Evolutionary conservation across 1,140 invertebrate species (phyloP).

Genomic region (Mylabris phalerata): DNA sequence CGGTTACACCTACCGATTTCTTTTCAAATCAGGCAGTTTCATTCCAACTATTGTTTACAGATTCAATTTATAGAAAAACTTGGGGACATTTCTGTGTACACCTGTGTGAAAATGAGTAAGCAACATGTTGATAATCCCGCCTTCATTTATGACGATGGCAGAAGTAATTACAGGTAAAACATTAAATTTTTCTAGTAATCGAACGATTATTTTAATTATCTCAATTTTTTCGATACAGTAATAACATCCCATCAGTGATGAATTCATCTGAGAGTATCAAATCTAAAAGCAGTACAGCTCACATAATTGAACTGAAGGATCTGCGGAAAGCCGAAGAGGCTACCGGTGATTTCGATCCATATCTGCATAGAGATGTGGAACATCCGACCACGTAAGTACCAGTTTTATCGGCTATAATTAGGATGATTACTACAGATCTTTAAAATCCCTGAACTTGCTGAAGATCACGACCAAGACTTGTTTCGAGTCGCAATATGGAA

Average conservation of each 20-base stretch:
- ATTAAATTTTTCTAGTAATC: too few species aligned
- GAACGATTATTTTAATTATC: too few species aligned
- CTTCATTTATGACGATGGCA: constrained; percentile 8
- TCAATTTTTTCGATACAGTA: background rate
- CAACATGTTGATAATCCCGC: constrained; percentile 3
- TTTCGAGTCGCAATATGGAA: too few species aligned
- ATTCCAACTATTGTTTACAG: too few species aligned
- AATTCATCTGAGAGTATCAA: constrained; percentile 21
- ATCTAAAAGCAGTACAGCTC: constrained; percentile 18
- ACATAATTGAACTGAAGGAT: constrained; percentile 25
- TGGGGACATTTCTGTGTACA: background rate
- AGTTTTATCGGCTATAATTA: background rate
- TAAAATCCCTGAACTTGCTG: too few species aligned
- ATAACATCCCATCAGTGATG: constrained; percentile 22
- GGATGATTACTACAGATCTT: too few species aligned
- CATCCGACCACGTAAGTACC: constrained; percentile 64
- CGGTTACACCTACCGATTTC: too few species aligned
- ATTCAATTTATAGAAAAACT: too few species aligned
- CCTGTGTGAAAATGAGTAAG: background rate
- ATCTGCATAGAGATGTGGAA: constrained; percentile 55
- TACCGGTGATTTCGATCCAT: constrained; percentile 51
- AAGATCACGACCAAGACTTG: too few species aligned
- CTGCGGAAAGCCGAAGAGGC: constrained; percentile 24
- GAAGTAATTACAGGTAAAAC: constrained; percentile 5
- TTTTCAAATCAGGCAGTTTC: too few species aligned